Base-by-base conservation (phyloP, 2,888 invertebrate genomes). In the Cheilosia impressa region DNA sequence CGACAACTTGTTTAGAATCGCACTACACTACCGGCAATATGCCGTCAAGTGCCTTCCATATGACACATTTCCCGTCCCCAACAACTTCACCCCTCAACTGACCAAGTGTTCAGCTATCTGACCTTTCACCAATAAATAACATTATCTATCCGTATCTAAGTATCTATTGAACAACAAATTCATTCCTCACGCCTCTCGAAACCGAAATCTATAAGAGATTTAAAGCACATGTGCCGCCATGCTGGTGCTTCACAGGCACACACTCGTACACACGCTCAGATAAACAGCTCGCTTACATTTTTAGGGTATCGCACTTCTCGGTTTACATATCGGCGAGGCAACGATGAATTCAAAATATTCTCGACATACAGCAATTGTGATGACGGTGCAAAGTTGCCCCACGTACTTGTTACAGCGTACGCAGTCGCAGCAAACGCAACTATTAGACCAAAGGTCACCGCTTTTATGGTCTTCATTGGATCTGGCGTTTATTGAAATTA, bases 381-480 rank as follows among this genome's bases (percentile, higher is more conserved):
- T 69, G 91, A 91, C 71, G 90, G 90, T 27, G 90, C 89, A 66
- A 91, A 90, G 78, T 90, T 91, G 47, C 91, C 91, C 91, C 91
- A 91, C 82, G 90, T 90, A 88, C 90, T 90, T 52, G 91, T 90
- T 53, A 91, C 89, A 72, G 90, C 89, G 60, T 87, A 89, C 15
- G 88, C 88, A 57, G 90, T 89, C 47, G 89, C 89, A 68, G 88
- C 55, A 68, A 89, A 87, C 22, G 50, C 65, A 69, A 76, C 60
- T 50, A 84, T 19, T 50, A 84, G 45, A 41, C 63, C 69, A n/a
- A 79, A 43, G 50, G 47, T 55, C 65, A 65, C 60, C 31, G 66
- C 22, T 55, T 79, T 63, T 55, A 47, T 52, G n/a, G 84, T 50
- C 45, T 31, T 76, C 84, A 79, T 76, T 50, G 53, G 3, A 3